Evolutionary conservation across 1,140 invertebrate species (phyloP), one percentile per base, ranked within the genome.

Genomic region (Drosophila equinoxialis): DNA sequence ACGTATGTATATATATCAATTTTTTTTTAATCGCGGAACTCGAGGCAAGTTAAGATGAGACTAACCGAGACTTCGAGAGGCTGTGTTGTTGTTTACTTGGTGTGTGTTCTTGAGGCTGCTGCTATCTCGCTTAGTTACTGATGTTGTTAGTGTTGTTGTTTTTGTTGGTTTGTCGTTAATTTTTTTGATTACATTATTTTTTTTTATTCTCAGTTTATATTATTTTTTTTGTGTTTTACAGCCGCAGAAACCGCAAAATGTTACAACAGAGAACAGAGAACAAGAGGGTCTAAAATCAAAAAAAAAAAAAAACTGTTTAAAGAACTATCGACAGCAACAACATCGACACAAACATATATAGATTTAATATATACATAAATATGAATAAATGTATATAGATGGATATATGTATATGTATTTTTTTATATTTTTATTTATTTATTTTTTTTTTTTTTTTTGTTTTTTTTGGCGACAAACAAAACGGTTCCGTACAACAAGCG

Each of bases 401-500:
- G 35, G 30, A 37, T 64, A 45, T 37, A 35, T 64, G 42, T 54
- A 57, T 39, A 39, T 71, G 41, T 10, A 35, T 42, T 59, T 51
- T 23, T 10, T 35, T 14, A 8, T 17, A 3, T 58, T 61, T 37
- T 39, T 23, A 10, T 60, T 39, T 45, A 68, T 54, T 63, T 17
- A 17, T 55, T 30, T 68, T 55, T 78, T 82, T 23, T 1, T 1
- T 67, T 68, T 79, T 76, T 55, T 78, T 82, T 23, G 20, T 1
- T 67, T 68, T 79, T 76, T 74, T 82, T 84, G 77, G 82, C 81
- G 78, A 84, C 80, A 79, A 75, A 65, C 65, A 68, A 74, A 75
- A 73, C 83, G 83, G 83, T 87, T 83, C 79, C 83, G 83, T 87
- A 89, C 83, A 87, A 87, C 83, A 77, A 87, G 83, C 84, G 83